phyloP scores from a whole-genome alignment of 2,888 invertebrate species.

The Camptogramma bilineatum region DNA sequence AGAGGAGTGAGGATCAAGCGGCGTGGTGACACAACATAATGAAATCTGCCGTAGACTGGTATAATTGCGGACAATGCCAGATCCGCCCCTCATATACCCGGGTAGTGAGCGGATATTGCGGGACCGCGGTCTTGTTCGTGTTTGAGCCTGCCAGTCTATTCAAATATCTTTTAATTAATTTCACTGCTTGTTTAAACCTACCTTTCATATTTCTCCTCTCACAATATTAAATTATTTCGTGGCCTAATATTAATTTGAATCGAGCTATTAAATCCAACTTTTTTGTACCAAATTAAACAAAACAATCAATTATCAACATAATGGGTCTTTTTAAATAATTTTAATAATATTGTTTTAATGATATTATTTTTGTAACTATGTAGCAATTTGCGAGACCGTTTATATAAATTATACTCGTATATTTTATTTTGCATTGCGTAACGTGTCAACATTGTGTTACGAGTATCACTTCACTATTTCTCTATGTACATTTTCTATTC shows the following conservation, averaged over 20 bases:
- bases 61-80: constrained; percentile 69
- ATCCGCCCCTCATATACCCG: constrained; percentile 50
- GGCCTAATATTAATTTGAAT: neutral
- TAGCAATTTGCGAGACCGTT: no score
- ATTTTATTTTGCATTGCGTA: no score
- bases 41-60: constrained; percentile 64
- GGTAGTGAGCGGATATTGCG: constrained; percentile 34
- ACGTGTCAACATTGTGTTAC: no score
- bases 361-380: no score
- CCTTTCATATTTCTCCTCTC: neutral
- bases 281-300: neutral
- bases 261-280: neutral
- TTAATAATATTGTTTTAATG: no score
- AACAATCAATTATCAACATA: no score
- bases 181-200: constrained; percentile 21
- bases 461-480: no score
- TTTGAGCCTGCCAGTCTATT: constrained; percentile 47
- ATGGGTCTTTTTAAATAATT: no score
- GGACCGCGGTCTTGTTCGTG: constrained; percentile 41
- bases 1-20: constrained; percentile 60
- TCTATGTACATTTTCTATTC: no score
- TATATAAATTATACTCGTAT: no score
- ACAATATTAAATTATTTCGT: neutral
- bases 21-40: constrained; percentile 69
- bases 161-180: constrained; percentile 48